Conservation (phyloP, 2,113 vertebrate species). For the Gymnarchus niloticus region DNA sequence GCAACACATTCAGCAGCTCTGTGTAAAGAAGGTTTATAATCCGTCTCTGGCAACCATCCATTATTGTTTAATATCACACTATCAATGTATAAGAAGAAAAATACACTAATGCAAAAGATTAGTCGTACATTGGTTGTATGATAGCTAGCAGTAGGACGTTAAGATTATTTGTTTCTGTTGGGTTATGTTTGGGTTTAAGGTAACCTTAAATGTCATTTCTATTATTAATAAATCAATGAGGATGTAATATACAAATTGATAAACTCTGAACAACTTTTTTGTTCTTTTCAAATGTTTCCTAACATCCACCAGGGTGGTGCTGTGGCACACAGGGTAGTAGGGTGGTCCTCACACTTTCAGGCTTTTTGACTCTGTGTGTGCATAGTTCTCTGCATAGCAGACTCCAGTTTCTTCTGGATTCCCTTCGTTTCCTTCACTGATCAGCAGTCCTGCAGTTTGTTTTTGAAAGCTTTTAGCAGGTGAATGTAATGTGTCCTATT, state of each 20-base stretch:
- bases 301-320: too few species aligned
- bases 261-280: too few species aligned
- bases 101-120: too few species aligned
- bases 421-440: not conserved
- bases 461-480: not conserved
- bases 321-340: too few species aligned
- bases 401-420: too few species aligned
- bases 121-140: not conserved
- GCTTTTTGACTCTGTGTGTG: too few species aligned
- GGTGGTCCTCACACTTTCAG: too few species aligned
- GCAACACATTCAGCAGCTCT: not conserved
- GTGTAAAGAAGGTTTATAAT: not conserved
- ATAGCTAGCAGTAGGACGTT: not conserved
- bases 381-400: too few species aligned
- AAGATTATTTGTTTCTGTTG: not conserved
- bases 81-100: not conserved
- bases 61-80: not conserved
- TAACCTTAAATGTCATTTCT: not conserved
- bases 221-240: not conserved
- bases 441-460: not conserved
- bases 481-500: not conserved
- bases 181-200: too few species aligned
- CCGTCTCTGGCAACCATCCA: not conserved
- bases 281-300: too few species aligned
- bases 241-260: too few species aligned